These are phyloP conservation scores for Cathartes aura DNA, from an alignment of 2,113 vertebrate genomes.

Conservation along the genomic window DNA sequence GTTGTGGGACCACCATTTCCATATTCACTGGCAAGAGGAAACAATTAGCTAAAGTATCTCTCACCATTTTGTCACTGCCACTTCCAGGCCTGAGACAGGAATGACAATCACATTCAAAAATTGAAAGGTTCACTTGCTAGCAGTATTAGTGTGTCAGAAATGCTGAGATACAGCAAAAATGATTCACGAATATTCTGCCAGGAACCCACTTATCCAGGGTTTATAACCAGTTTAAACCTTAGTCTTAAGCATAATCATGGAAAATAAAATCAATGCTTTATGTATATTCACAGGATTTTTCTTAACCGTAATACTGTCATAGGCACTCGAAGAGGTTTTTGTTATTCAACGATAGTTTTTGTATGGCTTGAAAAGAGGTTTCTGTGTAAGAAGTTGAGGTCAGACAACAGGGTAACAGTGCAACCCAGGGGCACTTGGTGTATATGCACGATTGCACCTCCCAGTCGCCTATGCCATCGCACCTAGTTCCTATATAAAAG, in stretches of 20 bases:
- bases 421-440: neutral
- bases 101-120: neutral
- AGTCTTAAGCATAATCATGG: neutral
- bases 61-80: neutral
- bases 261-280: neutral
- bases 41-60: neutral
- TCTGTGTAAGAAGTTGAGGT: neutral
- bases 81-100: neutral
- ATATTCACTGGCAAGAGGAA: neutral
- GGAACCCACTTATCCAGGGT: neutral
- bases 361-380: neutral
- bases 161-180: neutral
- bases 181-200: neutral
- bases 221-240: neutral
- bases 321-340: neutral
- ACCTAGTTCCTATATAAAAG: neutral
- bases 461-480: neutral
- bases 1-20: neutral
- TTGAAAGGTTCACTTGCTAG: neutral
- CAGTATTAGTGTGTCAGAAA: neutral
- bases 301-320: neutral
- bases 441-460: accelerated
- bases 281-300: neutral
- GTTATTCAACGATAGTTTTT: neutral
- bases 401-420: neutral